Conservation (phyloP, 2,888 invertebrate species). For the Salpingus planirostris region DNA sequence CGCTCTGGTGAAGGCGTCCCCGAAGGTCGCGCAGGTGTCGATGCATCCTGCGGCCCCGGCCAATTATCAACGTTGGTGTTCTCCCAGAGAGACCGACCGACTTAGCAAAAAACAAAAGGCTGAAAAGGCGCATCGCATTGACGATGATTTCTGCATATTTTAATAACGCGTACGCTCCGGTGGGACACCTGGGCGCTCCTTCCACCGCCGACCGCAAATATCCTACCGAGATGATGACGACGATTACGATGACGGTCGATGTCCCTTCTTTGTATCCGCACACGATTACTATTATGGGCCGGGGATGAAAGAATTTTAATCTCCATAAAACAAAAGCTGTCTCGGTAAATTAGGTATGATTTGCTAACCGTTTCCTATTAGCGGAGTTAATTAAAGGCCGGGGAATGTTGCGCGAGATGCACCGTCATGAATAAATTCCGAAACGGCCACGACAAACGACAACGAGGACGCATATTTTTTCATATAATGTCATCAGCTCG, state of each 20-base stretch:
- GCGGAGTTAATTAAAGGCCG: slow-evolving; percentile 15
- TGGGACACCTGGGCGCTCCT: slow-evolving; percentile 16
- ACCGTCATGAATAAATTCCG: neutral
- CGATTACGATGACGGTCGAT: too few relatives aligned
- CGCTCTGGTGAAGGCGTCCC: too few relatives aligned
- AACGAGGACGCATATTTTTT: too few relatives aligned
- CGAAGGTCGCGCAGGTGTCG: slow-evolving; percentile 26
- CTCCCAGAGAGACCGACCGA: slow-evolving; percentile 15
- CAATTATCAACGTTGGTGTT: slow-evolving; percentile 35
- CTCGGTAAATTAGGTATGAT: slow-evolving; percentile 20
- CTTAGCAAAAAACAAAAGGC: slow-evolving; percentile 21
- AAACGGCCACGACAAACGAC: too few relatives aligned
- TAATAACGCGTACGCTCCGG: slow-evolving; percentile 10
- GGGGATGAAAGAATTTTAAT: slow-evolving; percentile 14
- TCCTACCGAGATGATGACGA: too few relatives aligned
- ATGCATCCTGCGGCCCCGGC: slow-evolving; percentile 21
- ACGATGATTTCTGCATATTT: slow-evolving; percentile 20
- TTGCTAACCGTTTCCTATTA: slow-evolving; percentile 22
- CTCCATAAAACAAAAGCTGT: slow-evolving; percentile 20
- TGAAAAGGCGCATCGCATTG: too few relatives aligned
- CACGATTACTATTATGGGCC: too few relatives aligned
- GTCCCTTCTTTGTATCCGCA: too few relatives aligned
- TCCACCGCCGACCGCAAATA: slow-evolving; percentile 15
- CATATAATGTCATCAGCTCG: neutral
- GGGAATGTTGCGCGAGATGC: slow-evolving; percentile 6